Conservation (phyloP, 2,888 invertebrate genomes). For the Lepetodrilus schrolli region DNA sequence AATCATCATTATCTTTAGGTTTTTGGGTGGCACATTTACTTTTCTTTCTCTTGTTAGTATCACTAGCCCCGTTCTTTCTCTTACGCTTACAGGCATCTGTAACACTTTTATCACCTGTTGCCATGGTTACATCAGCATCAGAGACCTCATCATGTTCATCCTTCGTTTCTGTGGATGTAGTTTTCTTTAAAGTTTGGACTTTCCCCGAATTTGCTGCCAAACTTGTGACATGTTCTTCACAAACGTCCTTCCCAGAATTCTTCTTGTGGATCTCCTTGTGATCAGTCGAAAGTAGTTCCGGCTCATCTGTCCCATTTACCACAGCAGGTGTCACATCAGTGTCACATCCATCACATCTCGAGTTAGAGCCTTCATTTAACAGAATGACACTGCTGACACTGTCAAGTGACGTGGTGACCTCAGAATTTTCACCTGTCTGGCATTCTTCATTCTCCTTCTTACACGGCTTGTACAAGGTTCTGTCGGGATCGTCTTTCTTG, state of each 20-base stretch:
- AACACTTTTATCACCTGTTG: not conserved
- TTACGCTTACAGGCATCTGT: not conserved
- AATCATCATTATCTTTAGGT: slow-evolving; percentile 41
- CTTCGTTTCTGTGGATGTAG: slow-evolving; percentile 36
- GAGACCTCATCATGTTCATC: not conserved
- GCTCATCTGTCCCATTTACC: too few species aligned
- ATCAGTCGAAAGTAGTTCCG: too few species aligned
- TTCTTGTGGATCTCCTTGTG: too few species aligned
- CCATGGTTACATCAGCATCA: not conserved
- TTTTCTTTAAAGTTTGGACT: not conserved
- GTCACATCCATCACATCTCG: not conserved
- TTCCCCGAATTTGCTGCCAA: not conserved
- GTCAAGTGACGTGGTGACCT: slow-evolving; percentile 30
- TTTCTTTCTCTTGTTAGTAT: slow-evolving; percentile 29
- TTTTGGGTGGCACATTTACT: slow-evolving; percentile 40
- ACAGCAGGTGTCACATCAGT: too few species aligned
- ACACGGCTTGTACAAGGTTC: not conserved
- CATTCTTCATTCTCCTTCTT: not conserved
- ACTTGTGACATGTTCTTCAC: not conserved
- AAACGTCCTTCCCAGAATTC: not conserved
- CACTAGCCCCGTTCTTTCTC: not conserved
- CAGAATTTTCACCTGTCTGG: slow-evolving; percentile 41
- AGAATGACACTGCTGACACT: not conserved
- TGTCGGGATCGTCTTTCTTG: too few species aligned
- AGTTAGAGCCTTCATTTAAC: not conserved